Conservation (phyloP, 2,113 vertebrate genomes). For the Mohoua ochrocephala region DNA sequence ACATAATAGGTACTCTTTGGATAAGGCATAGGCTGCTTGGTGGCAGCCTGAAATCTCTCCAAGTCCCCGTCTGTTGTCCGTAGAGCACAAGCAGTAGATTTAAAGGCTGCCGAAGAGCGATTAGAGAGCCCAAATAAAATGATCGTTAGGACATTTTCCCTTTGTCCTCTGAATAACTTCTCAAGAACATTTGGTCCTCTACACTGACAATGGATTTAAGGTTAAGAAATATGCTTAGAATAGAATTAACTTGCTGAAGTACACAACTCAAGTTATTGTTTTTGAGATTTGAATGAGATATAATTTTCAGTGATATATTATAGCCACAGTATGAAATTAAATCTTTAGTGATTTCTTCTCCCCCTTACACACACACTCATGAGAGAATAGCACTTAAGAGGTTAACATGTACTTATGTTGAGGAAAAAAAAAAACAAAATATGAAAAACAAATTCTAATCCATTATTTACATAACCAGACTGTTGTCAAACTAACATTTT, state of each 20-base stretch:
- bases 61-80: accelerated
- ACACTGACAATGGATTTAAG: background rate
- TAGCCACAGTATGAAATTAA: background rate
- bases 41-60: background rate
- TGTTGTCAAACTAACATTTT: background rate
- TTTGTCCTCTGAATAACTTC: background rate
- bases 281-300: background rate
- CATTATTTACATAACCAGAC: background rate
- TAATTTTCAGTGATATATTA: background rate
- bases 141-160: background rate
- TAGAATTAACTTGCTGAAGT: background rate
- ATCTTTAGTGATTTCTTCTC: background rate
- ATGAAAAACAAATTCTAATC: background rate
- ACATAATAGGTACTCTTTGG: background rate
- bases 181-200: background rate
- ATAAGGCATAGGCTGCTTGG: background rate
- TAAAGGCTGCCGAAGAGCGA: background rate
- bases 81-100: background rate
- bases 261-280: background rate
- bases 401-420: background rate
- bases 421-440: background rate
- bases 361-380: accelerated
- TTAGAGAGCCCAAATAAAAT: background rate
- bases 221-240: background rate
- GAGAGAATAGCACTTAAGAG: background rate